Percentiles rank a stretch among this genome's conserved stretches.
Conservation (phyloP, 2,113 vertebrate species). For the Sapayoa aenigma region DNA sequence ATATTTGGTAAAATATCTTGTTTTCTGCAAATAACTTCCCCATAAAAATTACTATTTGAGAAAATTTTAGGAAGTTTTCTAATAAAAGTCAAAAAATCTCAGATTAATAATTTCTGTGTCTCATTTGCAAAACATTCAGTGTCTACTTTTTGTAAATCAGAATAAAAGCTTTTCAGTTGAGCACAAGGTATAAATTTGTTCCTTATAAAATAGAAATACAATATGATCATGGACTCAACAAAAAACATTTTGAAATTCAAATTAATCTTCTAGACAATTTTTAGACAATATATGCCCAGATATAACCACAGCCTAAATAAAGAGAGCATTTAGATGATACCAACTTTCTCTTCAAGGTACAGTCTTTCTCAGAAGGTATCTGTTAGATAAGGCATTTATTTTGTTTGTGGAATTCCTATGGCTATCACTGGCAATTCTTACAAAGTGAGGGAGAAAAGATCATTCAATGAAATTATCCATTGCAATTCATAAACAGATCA, state of each 20-base stretch:
- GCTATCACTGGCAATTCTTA: not conserved
- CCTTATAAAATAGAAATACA: not conserved
- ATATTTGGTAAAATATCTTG: not conserved
- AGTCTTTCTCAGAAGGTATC: not conserved
- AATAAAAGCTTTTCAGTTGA: not conserved
- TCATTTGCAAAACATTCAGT: not conserved
- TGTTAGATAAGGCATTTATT: not conserved
- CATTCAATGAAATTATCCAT: not conserved
- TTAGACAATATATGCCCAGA: not conserved
- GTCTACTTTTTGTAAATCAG: not conserved
- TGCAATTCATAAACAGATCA: not conserved
- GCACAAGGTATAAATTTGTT: not conserved
- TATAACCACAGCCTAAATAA: not conserved
- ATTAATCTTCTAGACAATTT: not conserved
- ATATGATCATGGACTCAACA: not conserved
- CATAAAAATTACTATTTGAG: not conserved
- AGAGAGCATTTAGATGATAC: not conserved
- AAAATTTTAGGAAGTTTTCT: not conserved
- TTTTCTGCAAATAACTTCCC: not conserved
- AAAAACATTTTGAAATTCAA: not conserved
- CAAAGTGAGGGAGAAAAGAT: not conserved
- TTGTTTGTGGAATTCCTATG: not conserved
- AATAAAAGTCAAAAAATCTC: not conserved
- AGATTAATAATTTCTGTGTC: not conserved
- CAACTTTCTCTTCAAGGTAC: not conserved